Evolutionary conservation across 1,140 invertebrate genomes (phyloP), one percentile per base, ranked within the genome.

Genomic region (Sipha flava): DNA sequence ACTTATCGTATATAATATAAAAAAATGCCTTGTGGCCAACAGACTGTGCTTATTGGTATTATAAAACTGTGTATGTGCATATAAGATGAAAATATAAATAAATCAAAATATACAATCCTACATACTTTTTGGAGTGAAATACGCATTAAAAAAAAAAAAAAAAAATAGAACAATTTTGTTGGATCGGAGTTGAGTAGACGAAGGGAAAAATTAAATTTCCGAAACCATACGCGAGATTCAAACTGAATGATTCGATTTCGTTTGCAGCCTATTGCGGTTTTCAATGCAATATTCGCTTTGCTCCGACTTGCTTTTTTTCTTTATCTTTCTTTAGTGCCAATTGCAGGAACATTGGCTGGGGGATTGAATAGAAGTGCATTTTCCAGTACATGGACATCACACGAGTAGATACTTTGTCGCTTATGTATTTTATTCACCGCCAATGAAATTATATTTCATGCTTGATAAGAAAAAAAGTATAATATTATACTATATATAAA

Each of bases 41-140:
- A 77, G 73, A 77, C 73, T 77, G 73, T 77, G 73, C 73, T 77
- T 77, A 77, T 77, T 77, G 73, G 73, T 59, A 77, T 77, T 77
- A 77, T 75, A 54, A 57, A 75, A 75, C 45, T 37, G 45, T 52
- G 40, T n/a, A n/a, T 6, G 66, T 43, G 40, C 66, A 70, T 47
- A 45, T 70, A 70, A 70, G 16, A 47, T 29, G 43, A 57, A 77
- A 57, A 43, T 23, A 59, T 23, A 59, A 59, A 59, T 59, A 59
- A 77, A 59, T 77, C 49, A 40, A 59, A 77, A 77, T 57, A 43
- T 77, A 52, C 73, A 77, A 77, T 77, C 12, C 21, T 21, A 16
- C 54, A 1, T n/a, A 75, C 49, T 31, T 75, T 52, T 75, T 54
- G n/a, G 34, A 34, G 31, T 54, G n/a, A 73, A 73, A 73, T 54